A percentile compares a stretch with the other conserved stretches of the same genome.
phyloP scores from a whole-genome alignment of 2,113 vertebrate species.

The Mormyrus iriodes region DNA sequence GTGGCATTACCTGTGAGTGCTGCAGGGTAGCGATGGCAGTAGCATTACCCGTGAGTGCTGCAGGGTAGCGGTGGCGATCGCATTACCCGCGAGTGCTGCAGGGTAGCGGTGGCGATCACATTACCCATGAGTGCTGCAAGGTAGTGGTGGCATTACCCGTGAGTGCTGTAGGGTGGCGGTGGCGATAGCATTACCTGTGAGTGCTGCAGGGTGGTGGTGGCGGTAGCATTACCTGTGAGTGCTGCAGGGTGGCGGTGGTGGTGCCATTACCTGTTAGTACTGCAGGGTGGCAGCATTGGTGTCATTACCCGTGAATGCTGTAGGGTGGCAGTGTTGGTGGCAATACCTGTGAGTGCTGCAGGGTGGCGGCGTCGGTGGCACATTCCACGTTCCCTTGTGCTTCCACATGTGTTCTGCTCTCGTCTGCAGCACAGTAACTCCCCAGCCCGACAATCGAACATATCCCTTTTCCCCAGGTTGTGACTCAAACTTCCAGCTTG shows the following conservation, averaged over 20 bases:
- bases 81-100: slow-evolving; percentile 13
- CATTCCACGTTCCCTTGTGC: slow-evolving; percentile 31
- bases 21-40: neutral
- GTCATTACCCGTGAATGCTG: slow-evolving; percentile 20
- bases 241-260: neutral
- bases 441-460: neutral
- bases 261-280: slow-evolving; percentile 13
- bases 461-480: neutral
- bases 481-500: neutral
- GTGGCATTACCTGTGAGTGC: slow-evolving; percentile 24
- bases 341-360: slow-evolving; percentile 18
- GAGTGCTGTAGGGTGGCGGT: neutral
- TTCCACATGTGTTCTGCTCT: slow-evolving; percentile 29
- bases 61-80: slow-evolving; percentile 11
- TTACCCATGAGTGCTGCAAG: neutral
- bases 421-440: neutral
- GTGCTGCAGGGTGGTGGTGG: neutral
- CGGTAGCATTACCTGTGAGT: neutral
- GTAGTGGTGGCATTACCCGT: slow-evolving; percentile 20
- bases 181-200: slow-evolving; percentile 26
- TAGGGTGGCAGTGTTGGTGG: slow-evolving; percentile 11
- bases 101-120: slow-evolving; percentile 12
- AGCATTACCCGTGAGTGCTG: neutral
- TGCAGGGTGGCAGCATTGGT: neutral
- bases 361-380: slow-evolving; percentile 22